Percentiles rank a stretch among this genome's conserved stretches.
These are phyloP conservation scores for Melinopterus prodromus DNA, from an alignment of 2,888 invertebrate genomes.

Conservation along the genomic window DNA sequence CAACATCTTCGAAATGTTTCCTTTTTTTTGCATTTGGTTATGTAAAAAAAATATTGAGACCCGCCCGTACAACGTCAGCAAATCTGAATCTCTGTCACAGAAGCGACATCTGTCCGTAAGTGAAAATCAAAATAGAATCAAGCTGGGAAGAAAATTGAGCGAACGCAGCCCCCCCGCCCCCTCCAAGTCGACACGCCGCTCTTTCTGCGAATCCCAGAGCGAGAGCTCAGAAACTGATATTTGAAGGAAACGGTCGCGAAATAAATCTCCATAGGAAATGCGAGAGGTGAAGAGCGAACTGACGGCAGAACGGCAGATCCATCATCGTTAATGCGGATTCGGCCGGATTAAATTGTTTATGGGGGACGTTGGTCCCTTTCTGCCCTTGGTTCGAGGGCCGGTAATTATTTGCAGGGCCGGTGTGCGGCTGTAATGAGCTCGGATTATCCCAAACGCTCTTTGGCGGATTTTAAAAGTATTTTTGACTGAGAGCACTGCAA, in stretches of 20 bases:
- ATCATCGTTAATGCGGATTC: not conserved
- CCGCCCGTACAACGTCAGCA: not conserved
- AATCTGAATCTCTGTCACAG: not conserved
- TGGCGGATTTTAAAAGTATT: too few relatives aligned
- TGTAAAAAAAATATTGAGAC: not conserved
- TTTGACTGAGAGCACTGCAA: too few relatives aligned
- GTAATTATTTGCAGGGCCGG: not conserved
- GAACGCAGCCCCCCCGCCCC: not conserved
- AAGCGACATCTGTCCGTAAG: not conserved
- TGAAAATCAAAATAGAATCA: not conserved
- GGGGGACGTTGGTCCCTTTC: not conserved
- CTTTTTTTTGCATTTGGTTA: not conserved
- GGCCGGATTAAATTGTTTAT: not conserved
- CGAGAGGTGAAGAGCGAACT: too few relatives aligned
- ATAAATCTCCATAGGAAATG: not conserved
- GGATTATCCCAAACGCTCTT: too few relatives aligned
- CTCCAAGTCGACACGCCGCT: not conserved
- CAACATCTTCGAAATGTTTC: not conserved
- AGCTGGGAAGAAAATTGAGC: not conserved
- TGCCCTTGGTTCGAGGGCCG: not conserved
- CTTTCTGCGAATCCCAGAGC: not conserved
- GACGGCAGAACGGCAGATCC: not conserved
- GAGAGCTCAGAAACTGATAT: not conserved
- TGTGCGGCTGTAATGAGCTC: too few relatives aligned
- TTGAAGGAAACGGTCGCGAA: not conserved